phyloP scores from a whole-genome alignment of 37 sponge, comb jelly and placozoan genomes.

The Agelas oroides region DNA sequence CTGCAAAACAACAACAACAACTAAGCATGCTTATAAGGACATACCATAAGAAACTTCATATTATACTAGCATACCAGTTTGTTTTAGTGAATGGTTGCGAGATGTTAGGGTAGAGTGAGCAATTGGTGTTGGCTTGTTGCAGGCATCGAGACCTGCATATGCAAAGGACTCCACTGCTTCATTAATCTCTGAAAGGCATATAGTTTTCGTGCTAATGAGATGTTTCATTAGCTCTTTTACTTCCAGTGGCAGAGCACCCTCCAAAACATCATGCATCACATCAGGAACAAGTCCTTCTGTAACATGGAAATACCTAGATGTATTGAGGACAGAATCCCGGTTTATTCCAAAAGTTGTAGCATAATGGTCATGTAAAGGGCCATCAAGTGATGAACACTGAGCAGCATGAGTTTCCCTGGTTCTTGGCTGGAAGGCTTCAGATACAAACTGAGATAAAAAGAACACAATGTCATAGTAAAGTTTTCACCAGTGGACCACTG shows the following conservation, averaged over 20 bases:
- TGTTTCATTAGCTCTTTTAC: constrained; percentile 38
- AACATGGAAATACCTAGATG: constrained; percentile 62
- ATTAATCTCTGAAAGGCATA: not conserved
- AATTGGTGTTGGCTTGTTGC: constrained; percentile 32
- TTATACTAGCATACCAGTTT: constrained; percentile 16
- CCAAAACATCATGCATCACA: constrained; percentile 82
- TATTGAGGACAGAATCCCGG: constrained; percentile 52
- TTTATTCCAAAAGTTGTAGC: constrained; percentile 71
- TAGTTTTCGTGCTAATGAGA: not conserved
- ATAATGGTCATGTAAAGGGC: constrained; percentile 67
- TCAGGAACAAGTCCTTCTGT: constrained; percentile 74
- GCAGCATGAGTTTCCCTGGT: constrained; percentile 37
- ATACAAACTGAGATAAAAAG: constrained; percentile 13
- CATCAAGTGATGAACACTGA: constrained; percentile 65
- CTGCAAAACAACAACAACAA: constrained; percentile 11
- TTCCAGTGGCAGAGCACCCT: constrained; percentile 37
- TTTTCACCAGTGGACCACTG: not conserved
- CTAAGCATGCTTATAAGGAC: not conserved
- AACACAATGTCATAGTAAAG: no score
- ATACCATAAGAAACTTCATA: not conserved
- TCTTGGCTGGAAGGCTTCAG: constrained; percentile 33
- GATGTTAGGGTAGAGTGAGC: constrained; percentile 17
- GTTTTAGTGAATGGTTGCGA: constrained; percentile 29
- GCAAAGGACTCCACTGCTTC: constrained; percentile 4
- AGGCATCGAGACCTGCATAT: constrained; percentile 1